Base-by-base conservation (phyloP, 2,888 invertebrate genomes). In the Gryllus longicercus region DNA sequence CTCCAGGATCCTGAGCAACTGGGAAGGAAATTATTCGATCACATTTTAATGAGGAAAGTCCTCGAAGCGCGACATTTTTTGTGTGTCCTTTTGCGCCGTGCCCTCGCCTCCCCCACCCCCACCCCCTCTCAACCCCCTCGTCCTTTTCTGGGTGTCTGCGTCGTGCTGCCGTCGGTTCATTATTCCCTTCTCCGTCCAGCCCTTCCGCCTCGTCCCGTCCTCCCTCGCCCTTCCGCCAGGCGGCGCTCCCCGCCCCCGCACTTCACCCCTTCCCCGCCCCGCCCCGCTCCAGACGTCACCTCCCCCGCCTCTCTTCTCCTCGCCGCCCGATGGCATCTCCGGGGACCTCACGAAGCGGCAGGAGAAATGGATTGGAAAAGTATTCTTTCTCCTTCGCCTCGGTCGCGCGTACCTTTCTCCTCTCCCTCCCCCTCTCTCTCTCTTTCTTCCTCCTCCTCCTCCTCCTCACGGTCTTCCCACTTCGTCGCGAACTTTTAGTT, bases 21-120 rank as follows among this genome's bases (percentile, higher is more conserved):
- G 81, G 80, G 74, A 77, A 81, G 80, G 80, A 49, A 79, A 82
- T 78, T 79, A 78, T 75, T 83, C 82, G 82, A 82, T 83, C 81
- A 83, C 78, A 82, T 82, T 83, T 83, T 83, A 81, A 80, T 82
- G 76, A 82, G 81, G 75, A 80, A 82, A 83, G 81, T 81, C 81
- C 63, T 78, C 81, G 77, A 79, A 79, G 78, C 79, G 77, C 50
- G 77, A 78, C 79, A 50, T 79, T 63, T 76, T 51, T 51, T 79
- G 50, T 79, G 51, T 76, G 76, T 77, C 63, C 49, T 78, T 63
- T 51, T 38, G 4, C 38, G 38, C 38, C 38, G 38, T 38, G 38
- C 38, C 38, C 38, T 38, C 38, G 38, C 8, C 38, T 76, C 49
- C 63, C 16, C 16, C 76, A n/a, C n/a, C 76, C 76, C 50, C 63